Evolutionary conservation across 2,113 vertebrate genomes (phyloP).

Genomic region (Tapirus terrestris): DNA sequence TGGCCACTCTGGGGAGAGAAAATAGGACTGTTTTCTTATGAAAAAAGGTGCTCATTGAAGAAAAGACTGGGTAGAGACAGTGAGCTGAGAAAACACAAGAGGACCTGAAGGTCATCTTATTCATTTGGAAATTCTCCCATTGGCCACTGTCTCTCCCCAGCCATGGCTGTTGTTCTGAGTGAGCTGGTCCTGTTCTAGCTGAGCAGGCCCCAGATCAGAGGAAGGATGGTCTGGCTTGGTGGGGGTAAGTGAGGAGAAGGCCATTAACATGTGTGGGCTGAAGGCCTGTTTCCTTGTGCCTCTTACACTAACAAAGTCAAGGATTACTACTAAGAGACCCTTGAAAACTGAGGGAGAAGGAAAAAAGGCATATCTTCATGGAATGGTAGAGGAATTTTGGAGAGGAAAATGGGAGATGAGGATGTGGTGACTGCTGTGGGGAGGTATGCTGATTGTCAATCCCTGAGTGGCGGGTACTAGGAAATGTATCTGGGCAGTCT

Average conservation of each 20-base stretch:
- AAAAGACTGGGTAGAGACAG: not conserved
- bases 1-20: slow-evolving; percentile 1
- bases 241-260: not conserved
- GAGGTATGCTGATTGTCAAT: not conserved
- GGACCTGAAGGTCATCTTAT: slow-evolving; percentile 48
- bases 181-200: not conserved
- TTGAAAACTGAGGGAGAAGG: not conserved
- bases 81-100: not conserved
- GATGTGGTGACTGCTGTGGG: not conserved
- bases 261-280: not conserved
- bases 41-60: not conserved
- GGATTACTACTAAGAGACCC: not conserved
- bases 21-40: not conserved
- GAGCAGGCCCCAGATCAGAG: not conserved
- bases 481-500: not conserved
- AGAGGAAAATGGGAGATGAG: not conserved
- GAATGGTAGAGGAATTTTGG: not conserved
- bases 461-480: not conserved
- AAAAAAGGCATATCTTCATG: not conserved
- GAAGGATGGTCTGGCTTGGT: not conserved
- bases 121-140: slow-evolving; percentile 58
- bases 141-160: not conserved
- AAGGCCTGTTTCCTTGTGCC: not conserved
- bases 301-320: not conserved
- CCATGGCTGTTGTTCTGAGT: not conserved